Evolutionary conservation across 2,888 invertebrate species (phyloP).

Genomic region (Eilema caniola): DNA sequence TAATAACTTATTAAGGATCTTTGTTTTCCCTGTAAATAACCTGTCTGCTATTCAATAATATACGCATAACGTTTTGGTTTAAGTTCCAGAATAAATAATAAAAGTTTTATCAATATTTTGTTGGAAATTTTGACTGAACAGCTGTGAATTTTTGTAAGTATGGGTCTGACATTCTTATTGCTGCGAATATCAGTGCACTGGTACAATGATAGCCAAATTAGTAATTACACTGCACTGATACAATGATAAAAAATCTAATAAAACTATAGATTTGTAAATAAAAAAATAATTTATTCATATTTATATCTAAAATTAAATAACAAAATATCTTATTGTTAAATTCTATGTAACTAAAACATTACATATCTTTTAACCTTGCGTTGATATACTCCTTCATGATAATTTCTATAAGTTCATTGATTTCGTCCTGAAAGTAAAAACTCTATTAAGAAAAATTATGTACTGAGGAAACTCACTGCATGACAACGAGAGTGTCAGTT

Average conservation of each 20-base stretch:
- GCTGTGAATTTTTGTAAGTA: too few relatives aligned
- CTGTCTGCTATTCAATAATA: not conserved
- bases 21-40: not conserved
- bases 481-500: too few relatives aligned
- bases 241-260: not conserved
- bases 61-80: not conserved
- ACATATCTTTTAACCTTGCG: conserved; percentile 22
- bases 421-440: conserved; percentile 37
- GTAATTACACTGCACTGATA: too few relatives aligned
- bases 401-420: conserved; percentile 42
- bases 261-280: not conserved
- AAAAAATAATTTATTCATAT: conserved; percentile 1
- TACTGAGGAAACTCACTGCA: not conserved
- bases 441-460: not conserved
- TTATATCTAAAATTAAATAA: not conserved
- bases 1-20: not conserved
- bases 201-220: too few relatives aligned
- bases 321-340: not conserved
- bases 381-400: conserved; percentile 38
- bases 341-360: not conserved
- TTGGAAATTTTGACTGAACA: too few relatives aligned
- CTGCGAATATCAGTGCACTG: too few relatives aligned
- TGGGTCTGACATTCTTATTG: too few relatives aligned
- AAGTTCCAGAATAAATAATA: not conserved
- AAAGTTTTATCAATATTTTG: too few relatives aligned